phyloP scores from a whole-genome alignment of 2,888 invertebrate species.

The Trissolcus brochymenae region DNA sequence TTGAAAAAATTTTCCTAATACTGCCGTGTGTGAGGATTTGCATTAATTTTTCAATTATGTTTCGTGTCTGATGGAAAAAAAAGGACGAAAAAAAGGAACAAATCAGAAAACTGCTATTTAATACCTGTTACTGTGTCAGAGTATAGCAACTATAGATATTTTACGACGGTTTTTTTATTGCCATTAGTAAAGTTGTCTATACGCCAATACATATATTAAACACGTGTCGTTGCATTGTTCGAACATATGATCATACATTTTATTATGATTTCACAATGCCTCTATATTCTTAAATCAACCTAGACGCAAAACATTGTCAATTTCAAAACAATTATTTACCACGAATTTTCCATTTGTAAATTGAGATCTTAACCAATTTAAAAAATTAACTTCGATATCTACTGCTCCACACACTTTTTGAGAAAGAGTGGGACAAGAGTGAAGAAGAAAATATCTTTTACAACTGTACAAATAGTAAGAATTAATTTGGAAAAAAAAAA shows the following conservation, averaged over 20 bases:
- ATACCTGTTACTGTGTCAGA: too few relatives aligned
- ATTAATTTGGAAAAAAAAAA: too few relatives aligned
- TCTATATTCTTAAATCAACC: background rate
- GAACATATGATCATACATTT: slow-evolving; percentile 42
- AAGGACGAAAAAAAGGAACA: too few relatives aligned
- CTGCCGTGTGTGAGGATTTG: background rate
- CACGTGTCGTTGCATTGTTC: slow-evolving; percentile 37
- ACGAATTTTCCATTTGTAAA: background rate
- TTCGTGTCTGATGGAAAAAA: background rate
- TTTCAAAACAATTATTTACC: background rate
- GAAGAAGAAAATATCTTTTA: too few relatives aligned
- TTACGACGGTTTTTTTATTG: slow-evolving; percentile 37
- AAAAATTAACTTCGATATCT: too few relatives aligned
- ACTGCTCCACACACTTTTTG: too few relatives aligned
- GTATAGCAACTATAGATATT: slow-evolving; percentile 11
- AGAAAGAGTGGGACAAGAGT: too few relatives aligned
- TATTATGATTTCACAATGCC: slow-evolving; percentile 44
- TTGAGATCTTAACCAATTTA: too few relatives aligned
- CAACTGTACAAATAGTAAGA: too few relatives aligned
- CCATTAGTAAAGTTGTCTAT: slow-evolving; percentile 43
- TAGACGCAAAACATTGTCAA: slow-evolving; percentile 20
- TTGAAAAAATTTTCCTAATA: slow-evolving; percentile 1
- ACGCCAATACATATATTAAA: slow-evolving; percentile 49
- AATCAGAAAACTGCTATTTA: background rate
- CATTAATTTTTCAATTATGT: slow-evolving; percentile 11